Conservation (phyloP, 92 coral and sea anemone genomes). For the Zoanthus sociatus region DNA sequence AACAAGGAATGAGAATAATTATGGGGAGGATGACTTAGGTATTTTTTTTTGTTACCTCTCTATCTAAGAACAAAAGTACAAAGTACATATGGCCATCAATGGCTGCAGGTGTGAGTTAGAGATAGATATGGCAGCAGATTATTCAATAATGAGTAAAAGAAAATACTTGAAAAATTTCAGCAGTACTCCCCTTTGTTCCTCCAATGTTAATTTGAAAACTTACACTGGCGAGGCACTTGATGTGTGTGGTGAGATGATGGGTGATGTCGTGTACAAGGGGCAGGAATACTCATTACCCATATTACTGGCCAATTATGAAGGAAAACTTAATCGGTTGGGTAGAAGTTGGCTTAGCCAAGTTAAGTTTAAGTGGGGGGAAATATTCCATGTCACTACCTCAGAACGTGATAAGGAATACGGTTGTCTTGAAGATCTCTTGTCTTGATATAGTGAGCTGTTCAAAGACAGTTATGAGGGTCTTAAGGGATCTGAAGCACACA, state of each 20-base stretch:
- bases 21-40: conserved; percentile 26
- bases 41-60: neutral
- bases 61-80: conserved; percentile 2
- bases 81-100: conserved; percentile 24
- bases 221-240: conserved; percentile 58
- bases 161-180: conserved; percentile 55
- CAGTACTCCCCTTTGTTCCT: conserved; percentile 47
- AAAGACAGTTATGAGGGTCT: conserved; percentile 58
- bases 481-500: conserved; percentile 49
- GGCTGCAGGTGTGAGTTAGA: conserved; percentile 56
- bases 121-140: conserved; percentile 67
- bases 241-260: conserved; percentile 59
- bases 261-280: conserved; percentile 53
- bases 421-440: conserved; percentile 22
- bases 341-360: conserved; percentile 44
- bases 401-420: neutral
- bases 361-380: conserved; percentile 46
- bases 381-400: conserved; percentile 21
- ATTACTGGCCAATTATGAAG: conserved; percentile 52
- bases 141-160: conserved; percentile 65
- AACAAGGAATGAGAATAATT: conserved; percentile 6
- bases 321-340: conserved; percentile 53
- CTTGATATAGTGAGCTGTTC: conserved; percentile 20
- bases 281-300: conserved; percentile 43
- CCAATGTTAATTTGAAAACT: conserved; percentile 43